Evolutionary conservation across 2,888 invertebrate species (phyloP).

Genomic region (Linnaemya tessellans): DNA sequence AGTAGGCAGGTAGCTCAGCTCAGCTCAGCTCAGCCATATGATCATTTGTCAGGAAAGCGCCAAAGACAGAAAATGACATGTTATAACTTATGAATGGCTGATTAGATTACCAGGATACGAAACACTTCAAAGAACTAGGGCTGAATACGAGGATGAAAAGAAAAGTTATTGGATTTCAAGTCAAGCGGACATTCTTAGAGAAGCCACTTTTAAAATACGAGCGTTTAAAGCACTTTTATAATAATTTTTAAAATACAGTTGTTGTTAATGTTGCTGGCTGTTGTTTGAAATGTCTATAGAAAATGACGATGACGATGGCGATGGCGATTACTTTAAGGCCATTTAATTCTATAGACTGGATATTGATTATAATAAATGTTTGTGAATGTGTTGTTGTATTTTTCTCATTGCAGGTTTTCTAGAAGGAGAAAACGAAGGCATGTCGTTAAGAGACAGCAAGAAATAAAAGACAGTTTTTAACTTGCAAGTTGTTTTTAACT

Average conservation of each 20-base stretch:
- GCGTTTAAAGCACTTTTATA: conserved; percentile 13
- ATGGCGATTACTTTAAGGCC: conserved; percentile 75
- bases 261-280: conserved; percentile 26
- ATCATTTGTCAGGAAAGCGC: conserved; percentile 49
- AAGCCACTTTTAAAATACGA: background rate
- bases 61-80: conserved; percentile 45
- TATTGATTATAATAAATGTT: conserved; percentile 50
- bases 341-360: conserved; percentile 59
- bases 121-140: conserved; percentile 1
- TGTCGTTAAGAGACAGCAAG: conserved; percentile 33
- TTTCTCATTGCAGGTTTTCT: conserved; percentile 16
- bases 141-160: background rate
- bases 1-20: conserved; percentile 7
- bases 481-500: conserved; percentile 20
- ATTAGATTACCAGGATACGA: conserved; percentile 55
- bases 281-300: conserved; percentile 67
- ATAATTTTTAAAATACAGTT: conserved; percentile 42
- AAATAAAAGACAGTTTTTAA: conserved; percentile 37
- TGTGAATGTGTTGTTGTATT: background rate
- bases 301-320: conserved; percentile 14
- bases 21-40: conserved; percentile 12
- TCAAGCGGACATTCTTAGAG: too few species aligned
- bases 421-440: background rate
- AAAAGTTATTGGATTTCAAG: background rate
- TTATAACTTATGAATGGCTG: conserved; percentile 53